phyloP scores from a whole-genome alignment of 2,797 vertebrate genomes.

The Falco columbarius region DNA sequence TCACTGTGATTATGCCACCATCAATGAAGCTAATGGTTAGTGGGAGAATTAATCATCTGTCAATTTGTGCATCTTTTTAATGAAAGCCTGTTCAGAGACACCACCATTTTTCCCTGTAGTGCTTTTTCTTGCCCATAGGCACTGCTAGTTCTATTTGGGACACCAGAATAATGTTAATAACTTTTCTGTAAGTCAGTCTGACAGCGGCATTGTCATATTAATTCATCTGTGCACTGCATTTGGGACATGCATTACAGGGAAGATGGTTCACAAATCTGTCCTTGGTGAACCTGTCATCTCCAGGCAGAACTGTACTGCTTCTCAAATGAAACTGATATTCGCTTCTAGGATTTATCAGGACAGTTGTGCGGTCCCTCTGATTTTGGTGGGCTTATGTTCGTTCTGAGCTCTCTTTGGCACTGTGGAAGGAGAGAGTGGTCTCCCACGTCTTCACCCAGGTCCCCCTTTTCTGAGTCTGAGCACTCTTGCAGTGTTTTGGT shows the following conservation, averaged over 20 bases:
- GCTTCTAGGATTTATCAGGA: not conserved
- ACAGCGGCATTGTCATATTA: not conserved
- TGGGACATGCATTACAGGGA: not conserved
- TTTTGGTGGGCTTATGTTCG: not conserved
- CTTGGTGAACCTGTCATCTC: not conserved
- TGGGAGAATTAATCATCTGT: not conserved
- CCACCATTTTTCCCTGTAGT: not conserved
- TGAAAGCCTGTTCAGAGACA: not conserved
- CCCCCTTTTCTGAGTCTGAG: not conserved
- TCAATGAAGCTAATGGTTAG: not conserved
- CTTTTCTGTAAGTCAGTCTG: not conserved
- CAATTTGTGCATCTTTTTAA: not conserved
- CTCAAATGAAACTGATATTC: not conserved
- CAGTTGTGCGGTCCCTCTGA: accelerated
- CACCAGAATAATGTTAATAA: not conserved
- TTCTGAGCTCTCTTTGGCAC: not conserved
- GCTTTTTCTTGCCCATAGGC: not conserved
- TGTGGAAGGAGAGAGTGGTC: not conserved
- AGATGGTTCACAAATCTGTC: not conserved
- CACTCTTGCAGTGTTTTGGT: not conserved
- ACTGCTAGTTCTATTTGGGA: not conserved
- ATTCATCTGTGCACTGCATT: not conserved
- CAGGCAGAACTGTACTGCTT: not conserved
- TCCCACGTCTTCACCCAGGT: not conserved
- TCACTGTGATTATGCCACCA: not conserved